phyloP scores from a whole-genome alignment of 2,888 invertebrate species.

The Trissoscelio sp. region DNA sequence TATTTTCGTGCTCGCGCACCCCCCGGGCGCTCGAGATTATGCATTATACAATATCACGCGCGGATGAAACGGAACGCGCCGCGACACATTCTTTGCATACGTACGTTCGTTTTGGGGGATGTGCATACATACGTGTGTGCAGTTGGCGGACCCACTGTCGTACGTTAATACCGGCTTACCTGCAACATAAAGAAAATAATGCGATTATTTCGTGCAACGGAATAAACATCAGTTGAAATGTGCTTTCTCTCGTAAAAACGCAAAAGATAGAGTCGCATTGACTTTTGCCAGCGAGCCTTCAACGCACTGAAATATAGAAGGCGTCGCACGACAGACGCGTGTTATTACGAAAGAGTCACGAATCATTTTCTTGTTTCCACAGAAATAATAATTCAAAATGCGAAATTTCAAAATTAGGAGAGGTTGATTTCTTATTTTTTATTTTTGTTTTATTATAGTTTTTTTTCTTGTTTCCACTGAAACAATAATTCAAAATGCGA shows the following conservation, averaged over 20 bases:
- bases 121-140: conserved; percentile 30
- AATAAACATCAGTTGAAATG: conserved; percentile 34
- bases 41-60: conserved; percentile 63
- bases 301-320: conserved; percentile 10
- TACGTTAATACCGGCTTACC: conserved; percentile 55
- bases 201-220: conserved; percentile 48
- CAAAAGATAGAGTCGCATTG: conserved; percentile 27
- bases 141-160: conserved; percentile 1
- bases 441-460: too few species aligned
- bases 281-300: conserved; percentile 4
- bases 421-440: too few species aligned
- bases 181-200: conserved; percentile 63
- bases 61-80: conserved; percentile 49
- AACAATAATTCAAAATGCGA: too few species aligned
- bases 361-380: too few species aligned
- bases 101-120: conserved; percentile 30
- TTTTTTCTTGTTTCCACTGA: too few species aligned
- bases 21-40: conserved; percentile 41
- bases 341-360: conserved; percentile 26
- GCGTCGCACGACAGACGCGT: neutral
- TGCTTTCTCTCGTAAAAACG: conserved; percentile 10
- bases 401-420: too few species aligned
- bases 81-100: conserved; percentile 52
- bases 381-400: too few species aligned
- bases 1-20: conserved; percentile 44